These are phyloP conservation scores for Antheraea assamensis DNA, from an alignment of 2,888 invertebrate genomes.

Conservation along the genomic window DNA sequence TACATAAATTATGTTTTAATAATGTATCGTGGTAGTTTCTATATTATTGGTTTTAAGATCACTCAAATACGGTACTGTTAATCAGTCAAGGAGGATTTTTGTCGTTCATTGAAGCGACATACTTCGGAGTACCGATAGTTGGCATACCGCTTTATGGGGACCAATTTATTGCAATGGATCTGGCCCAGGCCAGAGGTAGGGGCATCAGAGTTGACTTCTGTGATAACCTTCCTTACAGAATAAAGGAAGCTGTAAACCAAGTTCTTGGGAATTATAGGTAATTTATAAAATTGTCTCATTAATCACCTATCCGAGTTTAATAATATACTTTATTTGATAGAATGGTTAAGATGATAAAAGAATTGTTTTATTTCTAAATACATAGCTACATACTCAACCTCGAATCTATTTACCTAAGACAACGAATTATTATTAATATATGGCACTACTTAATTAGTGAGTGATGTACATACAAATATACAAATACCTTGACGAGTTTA, in stretches of 20 bases:
- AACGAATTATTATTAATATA: too few species aligned
- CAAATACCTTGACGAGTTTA: not conserved
- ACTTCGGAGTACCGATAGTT: slow-evolving; percentile 54
- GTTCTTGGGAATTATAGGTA: slow-evolving; percentile 50
- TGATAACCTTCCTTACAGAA: slow-evolving; percentile 40
- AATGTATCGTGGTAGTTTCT: not conserved
- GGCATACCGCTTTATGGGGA: slow-evolving; percentile 51
- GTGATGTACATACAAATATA: not conserved
- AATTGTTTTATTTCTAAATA: too few species aligned
- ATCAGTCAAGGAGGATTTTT: slow-evolving; percentile 50
- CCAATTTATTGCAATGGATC: slow-evolving; percentile 48
- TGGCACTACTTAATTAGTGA: not conserved
- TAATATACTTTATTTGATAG: slow-evolving; percentile 20
- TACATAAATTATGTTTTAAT: not conserved
- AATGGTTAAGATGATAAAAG: not conserved
- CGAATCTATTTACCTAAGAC: too few species aligned
- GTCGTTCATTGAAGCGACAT: slow-evolving; percentile 50
- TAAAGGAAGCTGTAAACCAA: slow-evolving; percentile 46
- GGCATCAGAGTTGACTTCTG: slow-evolving; percentile 45
- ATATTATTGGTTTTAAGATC: slow-evolving; percentile 40
- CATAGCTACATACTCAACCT: too few species aligned
- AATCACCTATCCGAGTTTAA: not conserved
- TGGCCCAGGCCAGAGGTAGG: slow-evolving; percentile 37
- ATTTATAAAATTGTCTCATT: slow-evolving; percentile 17
- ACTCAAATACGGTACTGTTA: slow-evolving; percentile 49